These are phyloP conservation scores for Cryptoblepharus egeriae DNA, from an alignment of 2,797 vertebrate genomes.

Conservation along the genomic window DNA sequence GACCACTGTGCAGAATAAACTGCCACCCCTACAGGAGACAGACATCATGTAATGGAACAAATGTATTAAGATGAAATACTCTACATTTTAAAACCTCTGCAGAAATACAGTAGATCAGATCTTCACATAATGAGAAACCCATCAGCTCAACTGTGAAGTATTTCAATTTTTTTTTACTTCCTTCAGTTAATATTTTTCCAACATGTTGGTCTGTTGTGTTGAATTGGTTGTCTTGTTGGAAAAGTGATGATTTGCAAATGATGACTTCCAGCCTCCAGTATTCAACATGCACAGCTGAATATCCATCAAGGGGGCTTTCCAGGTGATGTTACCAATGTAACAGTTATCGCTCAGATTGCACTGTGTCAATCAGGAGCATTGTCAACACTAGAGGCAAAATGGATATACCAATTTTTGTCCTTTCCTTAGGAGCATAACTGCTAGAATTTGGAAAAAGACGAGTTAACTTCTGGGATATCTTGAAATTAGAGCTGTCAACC, in stretches of 20 bases:
- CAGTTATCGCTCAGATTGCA: conserved; percentile 61
- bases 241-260: conserved; percentile 74
- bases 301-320: conserved; percentile 68
- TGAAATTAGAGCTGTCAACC: background rate
- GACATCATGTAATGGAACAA: conserved; percentile 42
- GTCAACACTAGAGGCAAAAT: conserved; percentile 69
- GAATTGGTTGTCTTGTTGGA: conserved; percentile 58
- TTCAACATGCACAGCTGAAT: conserved; percentile 55
- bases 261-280: conserved; percentile 69
- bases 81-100: conserved; percentile 33
- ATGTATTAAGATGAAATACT: conserved; percentile 50
- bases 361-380: conserved; percentile 68
- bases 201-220: conserved; percentile 49
- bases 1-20: conserved; percentile 8
- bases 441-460: background rate
- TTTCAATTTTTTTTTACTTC: conserved; percentile 60
- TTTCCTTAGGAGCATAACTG: conserved; percentile 52
- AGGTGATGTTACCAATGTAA: conserved; percentile 67
- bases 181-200: conserved; percentile 70
- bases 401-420: conserved; percentile 50
- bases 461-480: background rate
- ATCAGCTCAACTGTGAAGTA: conserved; percentile 57
- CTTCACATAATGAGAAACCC: conserved; percentile 64
- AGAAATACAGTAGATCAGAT: conserved; percentile 57
- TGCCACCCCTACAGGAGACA: conserved; percentile 20